Conservation (phyloP, 2,888 invertebrate species). For the Azorinus chamasolen region DNA sequence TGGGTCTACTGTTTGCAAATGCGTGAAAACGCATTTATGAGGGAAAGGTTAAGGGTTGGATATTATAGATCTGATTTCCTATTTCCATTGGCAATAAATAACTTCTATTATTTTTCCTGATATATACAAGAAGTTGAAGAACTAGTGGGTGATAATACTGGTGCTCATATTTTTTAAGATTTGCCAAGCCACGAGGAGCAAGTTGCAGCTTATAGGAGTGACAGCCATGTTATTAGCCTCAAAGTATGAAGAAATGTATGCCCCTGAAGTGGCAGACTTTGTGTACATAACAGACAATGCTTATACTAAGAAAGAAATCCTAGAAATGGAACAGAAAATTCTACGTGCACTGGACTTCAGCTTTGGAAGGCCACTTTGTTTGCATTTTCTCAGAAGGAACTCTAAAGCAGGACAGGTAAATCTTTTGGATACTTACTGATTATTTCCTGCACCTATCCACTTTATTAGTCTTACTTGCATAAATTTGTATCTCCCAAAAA, state of each 20-base stretch:
- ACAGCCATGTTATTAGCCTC: conserved; percentile 96
- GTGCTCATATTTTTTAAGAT: conserved; percentile 70
- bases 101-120: no score
- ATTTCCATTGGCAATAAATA: no score
- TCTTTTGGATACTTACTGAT: no score
- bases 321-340: conserved; percentile 94
- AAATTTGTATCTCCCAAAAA: no score
- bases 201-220: conserved; percentile 95
- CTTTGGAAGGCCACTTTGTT: conserved; percentile 94
- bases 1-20: no score
- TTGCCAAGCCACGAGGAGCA: conserved; percentile 89
- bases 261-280: conserved; percentile 95
- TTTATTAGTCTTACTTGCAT: no score
- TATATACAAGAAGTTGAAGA: no score
- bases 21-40: no score
- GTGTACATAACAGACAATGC: conserved; percentile 96
- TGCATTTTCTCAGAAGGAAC: conserved; percentile 94
- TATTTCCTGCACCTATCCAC: no score
- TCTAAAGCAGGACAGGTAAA: conserved; percentile 88
- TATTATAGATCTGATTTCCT: no score
- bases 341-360: conserved; percentile 92
- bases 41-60: no score
- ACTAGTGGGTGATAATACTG: no score
- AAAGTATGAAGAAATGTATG: conserved; percentile 98
- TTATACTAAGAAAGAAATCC: conserved; percentile 92